Percentiles rank a stretch among this genome's conserved stretches.
These are phyloP conservation scores for Cottus gobio DNA, from an alignment of 2,113 vertebrate species.

Conservation along the genomic window DNA sequence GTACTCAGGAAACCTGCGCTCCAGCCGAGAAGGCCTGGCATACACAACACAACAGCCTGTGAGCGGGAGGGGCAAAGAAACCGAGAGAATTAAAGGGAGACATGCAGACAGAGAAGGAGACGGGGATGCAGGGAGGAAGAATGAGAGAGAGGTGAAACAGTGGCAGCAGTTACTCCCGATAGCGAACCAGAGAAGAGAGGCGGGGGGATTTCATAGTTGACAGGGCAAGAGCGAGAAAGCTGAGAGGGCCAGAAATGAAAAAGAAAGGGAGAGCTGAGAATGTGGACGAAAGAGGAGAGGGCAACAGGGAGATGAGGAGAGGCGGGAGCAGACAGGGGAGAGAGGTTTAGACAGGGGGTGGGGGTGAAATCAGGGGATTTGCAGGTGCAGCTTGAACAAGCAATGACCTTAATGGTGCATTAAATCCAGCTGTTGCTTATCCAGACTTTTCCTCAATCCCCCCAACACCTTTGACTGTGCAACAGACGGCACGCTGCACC, in stretches of 20 bases:
- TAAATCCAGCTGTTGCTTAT: slow-evolving; percentile 85
- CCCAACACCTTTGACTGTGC: slow-evolving; percentile 65
- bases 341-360: slow-evolving; percentile 36
- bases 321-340: slow-evolving; percentile 46
- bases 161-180: slow-evolving; percentile 13
- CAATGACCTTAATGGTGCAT: slow-evolving; percentile 80
- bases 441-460: slow-evolving; percentile 69
- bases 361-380: slow-evolving; percentile 59
- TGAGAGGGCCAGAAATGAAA: slow-evolving; percentile 52
- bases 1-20: slow-evolving; percentile 79
- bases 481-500: slow-evolving; percentile 31
- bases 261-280: slow-evolving; percentile 35
- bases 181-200: slow-evolving; percentile 21
- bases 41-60: slow-evolving; percentile 80
- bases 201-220: slow-evolving; percentile 19
- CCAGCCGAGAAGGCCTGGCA: slow-evolving; percentile 77
- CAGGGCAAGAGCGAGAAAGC: slow-evolving; percentile 36
- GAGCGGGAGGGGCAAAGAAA: slow-evolving; percentile 59
- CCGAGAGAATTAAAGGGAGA: slow-evolving; percentile 21
- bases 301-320: slow-evolving; percentile 39
- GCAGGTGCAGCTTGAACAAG: slow-evolving; percentile 84
- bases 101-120: slow-evolving; percentile 10
- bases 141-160: not conserved
- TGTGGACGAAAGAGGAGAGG: slow-evolving; percentile 59
- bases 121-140: slow-evolving; percentile 14